Evolutionary conservation across 2,113 vertebrate species (phyloP).

Genomic region (Toxotes jaculatrix): DNA sequence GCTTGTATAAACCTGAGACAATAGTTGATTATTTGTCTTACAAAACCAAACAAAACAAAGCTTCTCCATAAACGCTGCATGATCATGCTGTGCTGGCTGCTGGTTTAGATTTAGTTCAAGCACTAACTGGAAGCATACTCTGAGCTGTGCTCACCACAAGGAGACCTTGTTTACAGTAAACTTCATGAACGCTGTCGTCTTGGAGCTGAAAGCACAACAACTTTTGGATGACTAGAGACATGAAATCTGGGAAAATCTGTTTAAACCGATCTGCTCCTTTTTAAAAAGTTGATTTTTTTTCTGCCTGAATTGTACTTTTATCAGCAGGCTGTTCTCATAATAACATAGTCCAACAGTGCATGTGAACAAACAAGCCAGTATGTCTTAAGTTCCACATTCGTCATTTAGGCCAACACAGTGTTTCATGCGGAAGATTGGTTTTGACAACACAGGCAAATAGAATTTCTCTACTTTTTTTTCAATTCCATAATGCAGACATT

Average conservation of each 20-base stretch:
- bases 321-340: conserved; percentile 12
- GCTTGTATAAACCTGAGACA: background rate
- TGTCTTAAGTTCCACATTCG: background rate
- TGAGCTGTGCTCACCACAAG: conserved; percentile 2
- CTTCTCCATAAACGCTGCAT: conserved; percentile 49
- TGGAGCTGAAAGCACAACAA: conserved; percentile 27
- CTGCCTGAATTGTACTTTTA: conserved; percentile 13
- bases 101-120: conserved; percentile 44
- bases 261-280: background rate
- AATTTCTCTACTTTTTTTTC: background rate
- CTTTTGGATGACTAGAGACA: conserved; percentile 26
- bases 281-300: too few relatives aligned
- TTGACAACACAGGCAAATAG: background rate
- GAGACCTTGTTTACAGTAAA: conserved; percentile 38
- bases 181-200: conserved; percentile 26
- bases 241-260: conserved; percentile 34
- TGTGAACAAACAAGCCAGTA: conserved; percentile 34
- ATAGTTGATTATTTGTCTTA: conserved; percentile 1
- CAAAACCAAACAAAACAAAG: conserved; percentile 38
- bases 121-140: conserved; percentile 31
- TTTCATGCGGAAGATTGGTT: background rate
- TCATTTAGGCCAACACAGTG: too few relatives aligned
- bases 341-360: conserved; percentile 3
- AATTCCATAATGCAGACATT: background rate
- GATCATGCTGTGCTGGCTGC: conserved; percentile 46